A percentile compares a stretch with the other conserved stretches of the same genome.
These are phyloP conservation scores for Drosophila neocordata DNA, from an alignment of 1,140 invertebrate species.

Conservation along the genomic window DNA sequence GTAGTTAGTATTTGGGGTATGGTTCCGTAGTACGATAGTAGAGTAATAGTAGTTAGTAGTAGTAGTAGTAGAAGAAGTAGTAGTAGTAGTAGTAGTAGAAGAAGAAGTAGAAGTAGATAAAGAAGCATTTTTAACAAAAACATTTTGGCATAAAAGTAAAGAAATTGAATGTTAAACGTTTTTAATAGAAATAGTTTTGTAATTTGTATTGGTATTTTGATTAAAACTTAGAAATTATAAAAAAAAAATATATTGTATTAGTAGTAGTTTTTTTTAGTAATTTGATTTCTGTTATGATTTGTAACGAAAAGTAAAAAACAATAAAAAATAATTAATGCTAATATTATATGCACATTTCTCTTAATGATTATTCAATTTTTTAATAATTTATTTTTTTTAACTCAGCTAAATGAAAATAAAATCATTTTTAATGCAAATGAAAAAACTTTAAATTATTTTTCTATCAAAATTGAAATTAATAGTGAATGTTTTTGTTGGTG, in stretches of 20 bases:
- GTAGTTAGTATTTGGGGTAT: constrained; percentile 66
- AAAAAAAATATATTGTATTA: no score
- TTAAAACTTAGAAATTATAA: no score
- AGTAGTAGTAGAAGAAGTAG: constrained; percentile 46
- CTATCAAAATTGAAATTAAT: not conserved
- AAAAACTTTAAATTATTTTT: not conserved
- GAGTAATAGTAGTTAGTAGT: constrained; percentile 58
- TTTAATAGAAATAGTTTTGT: not conserved
- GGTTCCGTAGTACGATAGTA: constrained; percentile 54
- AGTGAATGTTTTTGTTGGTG: not conserved
- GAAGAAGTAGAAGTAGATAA: constrained; percentile 73
- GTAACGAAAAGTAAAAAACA: not conserved
- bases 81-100: constrained; percentile 64
- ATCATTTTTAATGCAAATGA: not conserved
- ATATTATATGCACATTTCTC: constrained; percentile 1
- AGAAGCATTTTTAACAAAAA: constrained; percentile 45
- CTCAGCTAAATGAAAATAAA: not conserved
- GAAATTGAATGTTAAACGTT: not conserved
- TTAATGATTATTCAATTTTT: not conserved
- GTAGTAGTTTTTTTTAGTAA: not conserved
- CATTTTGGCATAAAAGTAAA: not conserved
- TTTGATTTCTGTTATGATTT: not conserved
- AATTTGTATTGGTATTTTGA: no score
- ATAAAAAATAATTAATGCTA: not conserved
- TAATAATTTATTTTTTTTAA: not conserved